Base-by-base conservation (phyloP, 1,140 invertebrate genomes). In the Drosophila parvula region DNA sequence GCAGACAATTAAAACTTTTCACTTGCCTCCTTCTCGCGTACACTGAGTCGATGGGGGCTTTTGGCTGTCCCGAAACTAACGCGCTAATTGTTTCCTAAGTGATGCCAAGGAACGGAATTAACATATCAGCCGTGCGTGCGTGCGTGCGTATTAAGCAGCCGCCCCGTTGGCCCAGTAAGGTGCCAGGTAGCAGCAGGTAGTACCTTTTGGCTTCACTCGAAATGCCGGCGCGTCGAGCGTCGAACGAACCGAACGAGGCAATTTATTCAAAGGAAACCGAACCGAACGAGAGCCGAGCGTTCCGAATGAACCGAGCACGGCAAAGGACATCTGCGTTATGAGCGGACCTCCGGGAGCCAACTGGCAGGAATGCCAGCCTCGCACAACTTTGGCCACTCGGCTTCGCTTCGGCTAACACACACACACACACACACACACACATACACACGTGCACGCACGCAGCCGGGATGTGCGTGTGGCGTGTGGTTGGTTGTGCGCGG, bases 251-350 rank as follows among this genome's bases (percentile, higher is more conserved):
- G 61, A 63, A 30, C 32, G 47, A 57, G 48, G 40, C 22, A 61
- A 51, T 61, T 16, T 53, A 8, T 51, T 69, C 63, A 28, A 43
- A 27, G 34, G 16, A 7, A 44, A 53, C 47, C 41, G 48, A 76
- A 53, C 57, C 43, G 44, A 43, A 30, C 36, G n/a, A 82, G 44
- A 53, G 47, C 65, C 65, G 45, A 67, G 38, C 22, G 45, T n/a
- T 55, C 40, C 44, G 53, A 41, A 38, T 74, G 84, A 80, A 67
- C 59, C 84, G 77, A 58, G 74, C 84, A 89, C 84, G 84, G 64
- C 84, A 88, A 88, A 89, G 83, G 83, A 88, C 84, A 89, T 64
- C 83, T 89, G 62, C 84, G 84, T 89, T 89, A 89, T 88, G 83
- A 77, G 84, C 77, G 74, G 14, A 55, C 40, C 51, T 57, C 63